Evolutionary conservation across 1,140 invertebrate genomes (phyloP), one percentile per base, ranked within the genome.

Genomic region (Dolichoris vasculosae): DNA sequence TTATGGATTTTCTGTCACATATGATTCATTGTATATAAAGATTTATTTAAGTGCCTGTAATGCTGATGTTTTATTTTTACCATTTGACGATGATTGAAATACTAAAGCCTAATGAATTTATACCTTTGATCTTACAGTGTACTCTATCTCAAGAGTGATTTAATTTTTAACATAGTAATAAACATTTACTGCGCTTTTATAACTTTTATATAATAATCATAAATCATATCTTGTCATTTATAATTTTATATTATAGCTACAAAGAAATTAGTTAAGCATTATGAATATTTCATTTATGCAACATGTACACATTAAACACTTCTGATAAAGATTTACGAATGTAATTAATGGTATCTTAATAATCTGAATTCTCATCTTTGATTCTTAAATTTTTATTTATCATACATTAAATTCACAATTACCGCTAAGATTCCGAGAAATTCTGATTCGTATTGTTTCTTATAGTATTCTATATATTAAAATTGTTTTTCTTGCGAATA

Each of bases 131-230:
- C 7, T 69, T 69, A 69, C 17, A 35, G 20, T 38, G 35, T 69
- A 20, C 13, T 67, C 30, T 13, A 35, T 30, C 30, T 15, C 64
- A 67, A 3, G 0, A 20, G 11, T 51, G 8, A 59, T 59, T 59
- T 59, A 59, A 59, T 69, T 6, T 38, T 69, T 38, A 8, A 30
- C 3, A 17, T 38, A 23, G 4, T 69, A 69, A 40, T 35, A 69
- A 69, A 32, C 7, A 13, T 69, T 38, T 69, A 35, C 3, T 40
- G 4, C 15, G 8, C 15, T 23, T 3, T 35, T 38, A 69, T 20
- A 69, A 38, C 32, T 38, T 69, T 69, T 69, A 69, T 69, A 38
- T 69, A 38, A 69, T 69, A 69, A 69, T 69, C 8, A 23, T 69
- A 69, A 69, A 69, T 38, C 0, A 38, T 4, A 32, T 23, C 2